These are phyloP conservation scores for Phalacrocorax pelagicus DNA, from an alignment of 2,113 vertebrate genomes.

Conservation along the genomic window DNA sequence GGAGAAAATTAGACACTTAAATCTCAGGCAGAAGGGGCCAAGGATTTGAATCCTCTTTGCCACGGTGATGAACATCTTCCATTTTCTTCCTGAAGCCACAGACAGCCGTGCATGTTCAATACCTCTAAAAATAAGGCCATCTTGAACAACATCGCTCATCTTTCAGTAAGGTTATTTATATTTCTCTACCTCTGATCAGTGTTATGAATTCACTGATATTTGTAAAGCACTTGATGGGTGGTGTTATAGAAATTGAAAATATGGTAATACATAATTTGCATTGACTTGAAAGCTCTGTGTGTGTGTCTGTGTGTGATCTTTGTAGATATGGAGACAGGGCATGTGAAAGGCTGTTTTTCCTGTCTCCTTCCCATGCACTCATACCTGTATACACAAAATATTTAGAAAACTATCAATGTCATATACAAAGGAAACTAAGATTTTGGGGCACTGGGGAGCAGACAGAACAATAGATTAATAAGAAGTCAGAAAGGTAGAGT, in stretches of 20 bases:
- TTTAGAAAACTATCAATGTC: background rate
- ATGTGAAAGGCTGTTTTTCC: background rate
- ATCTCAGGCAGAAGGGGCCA: conserved; percentile 19
- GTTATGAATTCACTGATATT: conserved; percentile 31
- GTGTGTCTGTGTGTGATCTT: background rate
- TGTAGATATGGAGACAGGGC: background rate
- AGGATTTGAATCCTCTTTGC: conserved; percentile 31
- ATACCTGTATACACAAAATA: background rate
- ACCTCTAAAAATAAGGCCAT: background rate
- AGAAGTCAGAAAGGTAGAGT: background rate
- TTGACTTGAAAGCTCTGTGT: background rate
- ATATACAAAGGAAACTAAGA: background rate
- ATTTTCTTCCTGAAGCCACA: conserved; percentile 22
- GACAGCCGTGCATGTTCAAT: background rate
- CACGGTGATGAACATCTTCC: conserved; percentile 21
- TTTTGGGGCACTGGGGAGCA: background rate
- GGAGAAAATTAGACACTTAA: conserved; percentile 49
- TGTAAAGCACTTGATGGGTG: conserved; percentile 11
- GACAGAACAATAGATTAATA: background rate
- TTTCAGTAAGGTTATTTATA: conserved; percentile 13
- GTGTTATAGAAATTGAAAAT: conserved; percentile 2
- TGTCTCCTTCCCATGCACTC: background rate
- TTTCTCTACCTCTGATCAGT: background rate
- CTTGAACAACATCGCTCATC: background rate
- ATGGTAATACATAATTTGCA: background rate